Conservation (phyloP, 2,888 invertebrate species). For the Drosophila fungiperda region DNA sequence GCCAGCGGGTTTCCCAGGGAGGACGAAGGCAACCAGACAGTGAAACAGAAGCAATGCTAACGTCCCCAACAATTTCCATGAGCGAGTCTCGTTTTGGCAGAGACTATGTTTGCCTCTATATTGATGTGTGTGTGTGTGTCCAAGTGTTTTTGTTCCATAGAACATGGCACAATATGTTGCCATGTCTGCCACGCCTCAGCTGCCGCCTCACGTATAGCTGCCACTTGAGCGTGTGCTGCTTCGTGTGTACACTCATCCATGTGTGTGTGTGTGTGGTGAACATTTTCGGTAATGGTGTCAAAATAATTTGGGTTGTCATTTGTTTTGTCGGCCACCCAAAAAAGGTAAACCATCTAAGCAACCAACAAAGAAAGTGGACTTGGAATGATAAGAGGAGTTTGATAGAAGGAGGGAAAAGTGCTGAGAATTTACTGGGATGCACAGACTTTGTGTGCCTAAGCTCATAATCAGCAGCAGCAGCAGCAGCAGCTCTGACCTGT, state of each 20-base stretch:
- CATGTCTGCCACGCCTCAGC: conserved; percentile 59
- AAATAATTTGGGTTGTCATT: conserved; percentile 77
- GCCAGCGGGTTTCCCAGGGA: background rate
- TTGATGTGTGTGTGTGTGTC: conserved; percentile 17
- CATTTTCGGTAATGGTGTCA: conserved; percentile 76
- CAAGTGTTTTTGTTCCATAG: conserved; percentile 60
- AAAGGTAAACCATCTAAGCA: conserved; percentile 55
- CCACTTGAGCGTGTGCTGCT: conserved; percentile 49
- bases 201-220: conserved; percentile 47
- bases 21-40: conserved; percentile 13
- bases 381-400: background rate
- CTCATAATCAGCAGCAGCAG: conserved; percentile 52
- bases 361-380: conserved; percentile 2
- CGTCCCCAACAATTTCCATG: conserved; percentile 59
- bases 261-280: conserved; percentile 33
- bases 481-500: background rate
- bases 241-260: background rate
- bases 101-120: conserved; percentile 3
- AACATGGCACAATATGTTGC: conserved; percentile 78
- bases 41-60: conserved; percentile 40
- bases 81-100: conserved; percentile 28
- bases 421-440: conserved; percentile 13
- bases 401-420: background rate
- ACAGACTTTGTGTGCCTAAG: conserved; percentile 23
- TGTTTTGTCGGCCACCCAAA: conserved; percentile 59